phyloP scores from a whole-genome alignment of 1,140 invertebrate genomes.

The Microplitis demolitor region DNA sequence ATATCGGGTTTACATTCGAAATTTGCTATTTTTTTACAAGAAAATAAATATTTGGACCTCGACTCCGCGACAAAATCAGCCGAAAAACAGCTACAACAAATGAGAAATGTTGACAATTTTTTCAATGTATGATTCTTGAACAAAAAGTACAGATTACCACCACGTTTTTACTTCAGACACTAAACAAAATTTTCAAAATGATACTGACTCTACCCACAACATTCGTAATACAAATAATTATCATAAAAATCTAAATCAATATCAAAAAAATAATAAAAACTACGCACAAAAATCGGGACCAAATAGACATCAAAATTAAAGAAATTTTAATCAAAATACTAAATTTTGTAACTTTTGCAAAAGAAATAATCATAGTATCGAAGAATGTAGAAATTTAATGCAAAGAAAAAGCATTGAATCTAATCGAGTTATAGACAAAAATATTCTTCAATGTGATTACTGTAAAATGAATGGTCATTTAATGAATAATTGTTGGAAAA shows the following conservation, averaged over 20 bases:
- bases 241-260: no score
- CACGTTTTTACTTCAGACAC: no score
- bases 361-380: background rate
- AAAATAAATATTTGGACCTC: background rate
- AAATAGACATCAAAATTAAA: background rate
- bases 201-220: no score
- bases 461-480: background rate
- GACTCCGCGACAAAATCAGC: background rate
- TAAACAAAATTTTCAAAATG: no score
- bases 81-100: background rate
- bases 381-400: background rate
- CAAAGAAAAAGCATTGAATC: background rate
- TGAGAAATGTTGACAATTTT: background rate
- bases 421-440: background rate
- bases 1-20: background rate
- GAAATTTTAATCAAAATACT: background rate
- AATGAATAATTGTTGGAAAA: background rate
- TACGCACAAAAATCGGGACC: background rate
- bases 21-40: background rate
- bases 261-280: background rate
- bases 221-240: no score
- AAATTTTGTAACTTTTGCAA: constrained; percentile 6
- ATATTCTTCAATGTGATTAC: background rate
- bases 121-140: background rate
- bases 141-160: no score